These are phyloP conservation scores for Sarcophaga peregrina DNA, from an alignment of 1,140 invertebrate genomes.

Conservation along the genomic window DNA sequence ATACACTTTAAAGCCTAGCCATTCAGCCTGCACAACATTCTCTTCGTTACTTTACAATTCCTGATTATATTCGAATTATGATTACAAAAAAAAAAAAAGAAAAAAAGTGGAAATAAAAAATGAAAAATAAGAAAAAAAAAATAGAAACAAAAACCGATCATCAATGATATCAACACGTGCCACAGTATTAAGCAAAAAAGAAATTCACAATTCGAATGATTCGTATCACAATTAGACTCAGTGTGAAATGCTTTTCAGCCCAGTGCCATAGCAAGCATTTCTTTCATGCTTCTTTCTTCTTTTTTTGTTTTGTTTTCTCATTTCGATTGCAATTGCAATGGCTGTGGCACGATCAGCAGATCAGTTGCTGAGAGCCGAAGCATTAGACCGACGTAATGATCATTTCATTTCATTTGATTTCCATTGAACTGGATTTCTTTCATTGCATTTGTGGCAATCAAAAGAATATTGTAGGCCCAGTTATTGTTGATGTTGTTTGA, in stretches of 20 bases:
- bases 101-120: neutral
- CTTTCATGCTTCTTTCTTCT: too few relatives aligned
- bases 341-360: too few relatives aligned
- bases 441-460: neutral
- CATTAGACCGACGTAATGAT: neutral
- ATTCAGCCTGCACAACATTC: neutral
- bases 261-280: too few relatives aligned
- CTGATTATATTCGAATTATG: neutral
- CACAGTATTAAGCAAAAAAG: neutral
- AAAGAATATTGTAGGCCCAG: neutral
- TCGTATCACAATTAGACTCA: too few relatives aligned
- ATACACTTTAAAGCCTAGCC: too few relatives aligned
- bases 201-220: neutral
- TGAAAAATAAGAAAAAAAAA: neutral
- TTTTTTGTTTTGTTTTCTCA: neutral
- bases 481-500: neutral
- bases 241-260: too few relatives aligned
- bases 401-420: neutral
- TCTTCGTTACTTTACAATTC: neutral
- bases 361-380: neutral
- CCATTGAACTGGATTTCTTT: too few relatives aligned
- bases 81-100: slow-evolving; percentile 14
- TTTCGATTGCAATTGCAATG: neutral
- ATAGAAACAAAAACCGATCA: neutral
- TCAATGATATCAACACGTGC: slow-evolving; percentile 39